Percentiles rank a stretch among this genome's conserved stretches.
Conservation (phyloP, 2,888 invertebrate genomes). For the Panopea generosa region DNA sequence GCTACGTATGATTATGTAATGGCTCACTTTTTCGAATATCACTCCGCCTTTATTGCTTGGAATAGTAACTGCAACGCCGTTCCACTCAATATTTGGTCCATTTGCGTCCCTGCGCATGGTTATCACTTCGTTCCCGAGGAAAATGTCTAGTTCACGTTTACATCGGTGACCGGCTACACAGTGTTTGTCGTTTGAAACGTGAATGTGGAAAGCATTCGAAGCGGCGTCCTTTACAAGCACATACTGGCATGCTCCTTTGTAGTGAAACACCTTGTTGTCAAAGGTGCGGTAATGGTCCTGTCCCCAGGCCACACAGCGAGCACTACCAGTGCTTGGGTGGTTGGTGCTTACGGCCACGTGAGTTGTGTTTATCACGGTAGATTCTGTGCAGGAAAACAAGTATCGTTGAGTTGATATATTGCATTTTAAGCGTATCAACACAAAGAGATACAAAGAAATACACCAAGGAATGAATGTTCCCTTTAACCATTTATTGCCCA, state of each 20-base stretch:
- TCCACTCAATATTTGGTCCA: slow-evolving; percentile 71
- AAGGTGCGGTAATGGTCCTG: slow-evolving; percentile 94
- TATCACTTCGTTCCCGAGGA: slow-evolving; percentile 88
- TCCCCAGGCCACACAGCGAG: slow-evolving; percentile 92
- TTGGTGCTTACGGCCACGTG: slow-evolving; percentile 29
- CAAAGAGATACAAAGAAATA: no score
- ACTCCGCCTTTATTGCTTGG: slow-evolving; percentile 87
- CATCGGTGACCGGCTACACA: slow-evolving; percentile 87
- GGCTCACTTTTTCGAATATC: slow-evolving; percentile 90
- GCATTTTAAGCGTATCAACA: no score
- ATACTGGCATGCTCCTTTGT: slow-evolving; percentile 90
- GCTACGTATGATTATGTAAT: slow-evolving; percentile 89
- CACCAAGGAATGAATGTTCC: no score
- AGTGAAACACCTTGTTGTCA: slow-evolving; percentile 92
- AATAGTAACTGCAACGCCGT: slow-evolving; percentile 60
- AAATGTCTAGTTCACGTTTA: slow-evolving; percentile 88
- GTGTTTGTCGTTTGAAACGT: slow-evolving; percentile 87
- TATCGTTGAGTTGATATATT: neutral
- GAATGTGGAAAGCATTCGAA: slow-evolving; percentile 89
- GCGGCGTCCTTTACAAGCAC: slow-evolving; percentile 90
- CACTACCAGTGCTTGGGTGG: slow-evolving; percentile 78
- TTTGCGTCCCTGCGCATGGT: slow-evolving; percentile 57
- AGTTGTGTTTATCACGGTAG: slow-evolving; percentile 48
- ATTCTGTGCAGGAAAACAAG: slow-evolving; percentile 21
- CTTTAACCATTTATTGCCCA: no score